Evolutionary conservation across 2,888 invertebrate species (phyloP).

Genomic region (Anthophora plumipes): DNA sequence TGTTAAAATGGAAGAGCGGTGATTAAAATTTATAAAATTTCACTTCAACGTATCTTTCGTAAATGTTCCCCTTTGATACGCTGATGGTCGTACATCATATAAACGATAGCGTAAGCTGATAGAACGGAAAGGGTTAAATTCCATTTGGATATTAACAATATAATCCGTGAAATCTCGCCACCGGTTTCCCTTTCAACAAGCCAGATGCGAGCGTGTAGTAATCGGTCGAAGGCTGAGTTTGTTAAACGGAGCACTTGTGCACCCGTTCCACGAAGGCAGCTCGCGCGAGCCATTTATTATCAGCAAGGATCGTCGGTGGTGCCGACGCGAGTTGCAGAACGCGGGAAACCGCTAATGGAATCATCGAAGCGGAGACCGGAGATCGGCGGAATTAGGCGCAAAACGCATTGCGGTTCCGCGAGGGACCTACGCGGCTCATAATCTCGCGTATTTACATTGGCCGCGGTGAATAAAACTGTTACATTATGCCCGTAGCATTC

Average conservation of each 20-base stretch:
- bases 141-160: neutral
- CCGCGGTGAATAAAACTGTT: slow-evolving; percentile 82
- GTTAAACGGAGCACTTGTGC: slow-evolving; percentile 19
- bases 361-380: slow-evolving; percentile 43
- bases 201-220: slow-evolving; percentile 1
- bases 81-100: neutral
- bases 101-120: neutral
- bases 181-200: slow-evolving; percentile 33
- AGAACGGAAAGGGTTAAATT: neutral
- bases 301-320: slow-evolving; percentile 17
- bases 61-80: too few species aligned
- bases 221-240: slow-evolving; percentile 1
- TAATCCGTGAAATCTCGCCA: neutral
- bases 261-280: slow-evolving; percentile 34
- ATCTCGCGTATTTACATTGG: slow-evolving; percentile 82
- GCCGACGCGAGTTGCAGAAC: slow-evolving; percentile 13
- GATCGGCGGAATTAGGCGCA: slow-evolving; percentile 63
- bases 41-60: too few species aligned
- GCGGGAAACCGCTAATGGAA: slow-evolving; percentile 51
- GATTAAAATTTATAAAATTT: too few species aligned
- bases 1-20: too few species aligned
- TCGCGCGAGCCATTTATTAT: slow-evolving; percentile 42
- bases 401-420: slow-evolving; percentile 44
- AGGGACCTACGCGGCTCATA: slow-evolving; percentile 76
- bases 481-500: slow-evolving; percentile 79